phyloP scores from a whole-genome alignment of 2,113 vertebrate genomes.

The Phalacrocorax carbo region DNA sequence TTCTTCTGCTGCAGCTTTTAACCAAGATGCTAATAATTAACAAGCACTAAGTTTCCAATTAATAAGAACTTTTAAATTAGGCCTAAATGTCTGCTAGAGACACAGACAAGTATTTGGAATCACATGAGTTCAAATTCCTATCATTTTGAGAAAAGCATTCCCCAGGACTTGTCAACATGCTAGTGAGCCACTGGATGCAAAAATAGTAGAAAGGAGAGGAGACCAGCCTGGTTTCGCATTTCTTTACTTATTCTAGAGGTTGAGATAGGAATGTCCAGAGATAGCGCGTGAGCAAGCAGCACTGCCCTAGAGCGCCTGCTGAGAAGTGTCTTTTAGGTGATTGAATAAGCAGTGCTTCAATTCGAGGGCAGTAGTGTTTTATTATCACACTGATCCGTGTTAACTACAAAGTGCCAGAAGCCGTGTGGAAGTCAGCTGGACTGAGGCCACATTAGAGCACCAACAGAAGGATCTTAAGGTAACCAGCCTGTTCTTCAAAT shows the following conservation, averaged over 20 bases:
- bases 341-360: neutral
- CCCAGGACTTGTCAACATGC: neutral
- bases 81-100: neutral
- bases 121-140: neutral
- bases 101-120: neutral
- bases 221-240: neutral
- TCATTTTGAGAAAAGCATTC: neutral
- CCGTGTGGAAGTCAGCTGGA: neutral
- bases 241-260: neutral
- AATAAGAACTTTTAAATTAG: neutral
- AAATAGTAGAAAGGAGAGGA: neutral
- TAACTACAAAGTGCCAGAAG: neutral
- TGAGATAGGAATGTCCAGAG: neutral
- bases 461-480: neutral
- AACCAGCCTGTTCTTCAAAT: neutral
- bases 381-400: neutral
- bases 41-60: neutral
- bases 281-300: fast-evolving
- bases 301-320: neutral
- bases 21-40: neutral
- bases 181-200: neutral
- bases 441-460: neutral
- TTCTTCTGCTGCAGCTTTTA: neutral
- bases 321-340: neutral
- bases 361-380: neutral